Base-by-base conservation (phyloP, 2,797 vertebrate genomes). In the Taeniopygia guttata region DNA sequence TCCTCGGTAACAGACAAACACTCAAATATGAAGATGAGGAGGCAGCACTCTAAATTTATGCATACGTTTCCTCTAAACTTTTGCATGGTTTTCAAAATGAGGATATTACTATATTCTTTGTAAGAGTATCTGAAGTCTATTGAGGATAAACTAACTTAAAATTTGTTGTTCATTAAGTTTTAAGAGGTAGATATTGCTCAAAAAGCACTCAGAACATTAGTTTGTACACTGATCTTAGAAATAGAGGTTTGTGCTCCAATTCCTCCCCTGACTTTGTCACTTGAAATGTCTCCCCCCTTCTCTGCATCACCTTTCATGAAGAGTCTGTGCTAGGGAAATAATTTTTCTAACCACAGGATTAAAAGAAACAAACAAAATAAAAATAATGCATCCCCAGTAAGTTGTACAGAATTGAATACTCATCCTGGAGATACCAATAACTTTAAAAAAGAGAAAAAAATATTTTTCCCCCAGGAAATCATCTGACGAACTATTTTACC, bases 341-440 rank as follows among this genome's bases (percentile, higher is more conserved):
- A 5, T 6, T 38, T 59, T 76, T 87, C 59, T 77, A 34, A 45
- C 9, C 2, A 52, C 2, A 25, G 13, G 18, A 48, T 48, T 42
- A 43, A 93, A 87, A 72, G 3, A 58, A 76, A 38, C 0, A 48
- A 68, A 51, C 0, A 49, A 72, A 38, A 3, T 7, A 58, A 59
- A 45, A 30, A 0, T 0, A 3, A 45, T 20, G 3, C 21, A 72
- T n/a, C 10, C 4, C 11, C 10, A 64, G 2, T 16, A 79, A 46
- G 2, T 5, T 27, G 2, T 40, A 42, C 14, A 34, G 46, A 79
- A 82, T 5, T 23, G 5, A 89, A 40, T 25, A 43, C 6, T 43
- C 63, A 4, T 58, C 10, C 18, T 69, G 9, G 29, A 13, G 13
- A 68, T 56, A 45, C 6, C 3, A 87, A 8, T 14, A 82, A 80